A percentile compares a stretch with the other conserved stretches of the same genome.
Evolutionary conservation across 2,113 vertebrate genomes (phyloP).

Genomic region (Siphamia tubifer): DNA sequence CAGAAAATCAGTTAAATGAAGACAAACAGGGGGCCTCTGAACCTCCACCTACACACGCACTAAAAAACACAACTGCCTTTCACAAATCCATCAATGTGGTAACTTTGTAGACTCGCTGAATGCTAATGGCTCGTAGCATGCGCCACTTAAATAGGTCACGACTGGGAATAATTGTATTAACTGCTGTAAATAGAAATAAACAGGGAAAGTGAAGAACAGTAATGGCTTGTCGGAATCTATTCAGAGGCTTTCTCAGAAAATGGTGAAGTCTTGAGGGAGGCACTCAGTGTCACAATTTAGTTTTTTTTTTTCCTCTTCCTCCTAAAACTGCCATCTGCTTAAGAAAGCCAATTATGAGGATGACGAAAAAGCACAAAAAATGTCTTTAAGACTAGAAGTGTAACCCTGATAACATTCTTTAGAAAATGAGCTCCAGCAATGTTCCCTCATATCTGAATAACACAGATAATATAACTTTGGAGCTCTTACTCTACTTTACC

Average conservation of each 20-base stretch:
- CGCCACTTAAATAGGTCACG: constrained; percentile 77
- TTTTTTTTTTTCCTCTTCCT: constrained; percentile 12
- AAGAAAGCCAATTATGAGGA: constrained; percentile 68
- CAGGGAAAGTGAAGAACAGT: constrained; percentile 62
- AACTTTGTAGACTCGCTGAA: constrained; percentile 71
- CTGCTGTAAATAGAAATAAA: constrained; percentile 78
- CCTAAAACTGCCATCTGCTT: constrained; percentile 54
- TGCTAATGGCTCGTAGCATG: constrained; percentile 71
- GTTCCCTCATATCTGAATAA: constrained; percentile 26
- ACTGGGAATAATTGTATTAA: constrained; percentile 77
- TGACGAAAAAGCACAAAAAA: constrained; percentile 1
- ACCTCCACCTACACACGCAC: constrained; percentile 74
- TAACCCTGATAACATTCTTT: constrained; percentile 53
- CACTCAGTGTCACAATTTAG: constrained; percentile 49
- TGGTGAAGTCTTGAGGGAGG: constrained; percentile 59
- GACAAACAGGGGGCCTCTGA: constrained; percentile 78
- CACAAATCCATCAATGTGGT: constrained; percentile 70
- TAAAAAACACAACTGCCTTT: constrained; percentile 73
- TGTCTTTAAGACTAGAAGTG: constrained; percentile 27
- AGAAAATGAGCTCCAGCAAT: constrained; percentile 43
- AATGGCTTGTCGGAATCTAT: constrained; percentile 66
- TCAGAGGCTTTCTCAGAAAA: constrained; percentile 67
- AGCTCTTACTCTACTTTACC: constrained; percentile 25
- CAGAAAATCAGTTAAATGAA: constrained; percentile 77
- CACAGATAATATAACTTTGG: constrained; percentile 34